Evolutionary conservation across 1,140 invertebrate genomes (phyloP), one percentile per base, ranked within the genome.

Genomic region (Monochamus saltuarius): DNA sequence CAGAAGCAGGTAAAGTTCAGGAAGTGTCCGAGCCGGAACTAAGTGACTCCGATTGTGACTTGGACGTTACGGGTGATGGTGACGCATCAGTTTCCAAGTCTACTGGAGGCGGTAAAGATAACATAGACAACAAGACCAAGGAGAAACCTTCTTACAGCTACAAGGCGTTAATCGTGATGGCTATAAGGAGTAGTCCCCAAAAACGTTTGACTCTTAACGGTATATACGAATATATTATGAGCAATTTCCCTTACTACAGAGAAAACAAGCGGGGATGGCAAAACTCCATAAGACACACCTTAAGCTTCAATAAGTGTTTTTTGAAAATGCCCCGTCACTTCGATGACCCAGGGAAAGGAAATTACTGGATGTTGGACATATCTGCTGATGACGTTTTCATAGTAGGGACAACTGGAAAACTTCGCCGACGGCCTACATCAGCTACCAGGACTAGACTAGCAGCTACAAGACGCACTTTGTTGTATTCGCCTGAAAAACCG

Each of bases 191-290:
- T 65, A 96, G 93, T 73, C 89, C 89, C 0, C 94, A 97, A 69
- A 98, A 97, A 75, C 81, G 95, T 13, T 83, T 99, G 1, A 99
- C 97, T 0, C 80, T 99, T 0, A 99, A 97, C 75, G 97, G 96
- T n/a, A 99, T 99, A 68, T 99, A 99, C 80, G 97, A 99, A 74
- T 99, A 96, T 78, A 99, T 99, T 62, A 98, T 98, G 92, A 89
- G 89, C 61, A 94, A 97, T 74, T 98, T 97, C 75, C 97, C 97
- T 0, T 99, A 98, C 74, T 99, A 99, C 75, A 85, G 92, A 39
- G 94, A 97, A 71, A 98, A 98, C 78, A 97, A 97, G 69, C 95
- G 98, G 76, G 95, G 95, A 10, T 99, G 97, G 97, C 97, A 99
- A 76, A 99, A 99, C 73, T 98, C 95, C 0, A 99, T 99, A 59